Evolutionary conservation across 2,888 invertebrate species (phyloP), one percentile per base, ranked within the genome.

Genomic region (Electrophaes corylata): DNA sequence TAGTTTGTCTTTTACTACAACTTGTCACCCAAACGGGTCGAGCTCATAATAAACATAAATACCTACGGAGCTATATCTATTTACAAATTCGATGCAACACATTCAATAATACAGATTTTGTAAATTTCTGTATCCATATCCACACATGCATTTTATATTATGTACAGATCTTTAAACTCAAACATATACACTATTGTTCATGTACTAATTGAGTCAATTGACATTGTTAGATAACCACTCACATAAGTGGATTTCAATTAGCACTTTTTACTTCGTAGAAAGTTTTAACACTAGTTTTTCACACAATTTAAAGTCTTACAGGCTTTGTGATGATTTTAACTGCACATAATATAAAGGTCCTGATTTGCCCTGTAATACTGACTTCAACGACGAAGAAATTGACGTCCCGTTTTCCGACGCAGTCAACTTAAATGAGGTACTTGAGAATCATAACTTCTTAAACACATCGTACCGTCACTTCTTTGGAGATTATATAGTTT

Each of bases 301-400:
- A 33, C 18, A 40, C 16, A 16, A 29, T 20, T 3, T 20, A 20
- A 50, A 31, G 11, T 44, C 12, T 18, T 14, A 37, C 46, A 33
- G 41, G 57, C 26, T 37, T 16, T 16, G 31, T n/a, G 12, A 23
- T 43, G 23, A 43, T 26, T 35, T 49, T 14, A 57, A 55, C 59
- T 60, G 65, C 70, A 59, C 65, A 67, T 65, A 68, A 60, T 56
- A 63, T 60, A 64, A 64, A 61, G 59, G 49, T 64, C 60, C 51
- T 58, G 61, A 73, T 67, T 76, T 73, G 83, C 87, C 87, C 87
- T 89, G 87, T 91, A 91, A 91, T 91, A 91, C 91, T 91, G 91
- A 86, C 85, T 84, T 81, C 83, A 81, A 75, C 76, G 70, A 76
- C 78, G 76, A 76, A 74, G 71, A 81, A 88, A 90, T 89, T 88